These are phyloP conservation scores for Cryptoblepharus egeriae DNA, from an alignment of 2,797 vertebrate genomes.

Conservation along the genomic window DNA sequence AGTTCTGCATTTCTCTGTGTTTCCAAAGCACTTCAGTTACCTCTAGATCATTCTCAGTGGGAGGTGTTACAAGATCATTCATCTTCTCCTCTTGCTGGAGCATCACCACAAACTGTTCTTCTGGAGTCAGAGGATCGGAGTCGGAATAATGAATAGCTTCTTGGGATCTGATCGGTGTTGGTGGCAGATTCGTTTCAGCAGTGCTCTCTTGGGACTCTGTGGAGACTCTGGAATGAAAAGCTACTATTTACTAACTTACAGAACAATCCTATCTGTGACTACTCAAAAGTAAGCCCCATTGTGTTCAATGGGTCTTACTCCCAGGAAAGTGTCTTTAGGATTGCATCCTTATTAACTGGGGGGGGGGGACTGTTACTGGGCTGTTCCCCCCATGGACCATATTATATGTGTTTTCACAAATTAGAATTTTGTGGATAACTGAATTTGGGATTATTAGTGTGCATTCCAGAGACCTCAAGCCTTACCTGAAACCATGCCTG, in stretches of 20 bases:
- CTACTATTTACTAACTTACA: background rate
- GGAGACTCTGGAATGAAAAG: conserved; percentile 43
- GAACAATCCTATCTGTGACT: too few species aligned
- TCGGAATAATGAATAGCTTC: conserved; percentile 24
- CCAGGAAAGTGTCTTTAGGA: too few species aligned
- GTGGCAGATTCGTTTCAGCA: conserved; percentile 2
- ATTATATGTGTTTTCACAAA: too few species aligned
- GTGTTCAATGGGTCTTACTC: too few species aligned
- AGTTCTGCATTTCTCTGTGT: background rate
- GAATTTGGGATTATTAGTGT: too few species aligned
- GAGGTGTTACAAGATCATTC: conserved; percentile 64
- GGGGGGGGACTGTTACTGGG: too few species aligned
- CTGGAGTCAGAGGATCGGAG: conserved; percentile 81
- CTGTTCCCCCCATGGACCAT: too few species aligned
- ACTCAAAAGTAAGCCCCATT: too few species aligned
- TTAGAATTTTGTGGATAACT: too few species aligned
- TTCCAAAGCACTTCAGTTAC: conserved; percentile 63
- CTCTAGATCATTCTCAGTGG: conserved; percentile 82
- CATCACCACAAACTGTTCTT: conserved; percentile 86
- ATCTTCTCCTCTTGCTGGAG: conserved; percentile 76
- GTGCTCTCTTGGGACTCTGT: background rate
- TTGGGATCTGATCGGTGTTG: conserved; percentile 8
- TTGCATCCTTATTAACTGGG: too few species aligned
- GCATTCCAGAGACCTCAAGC: too few species aligned
- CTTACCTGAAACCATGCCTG: too few species aligned